Percentiles rank a stretch among this genome's conserved stretches.
phyloP scores from a whole-genome alignment of 2,888 invertebrate species.

The Cybosia mesomella region DNA sequence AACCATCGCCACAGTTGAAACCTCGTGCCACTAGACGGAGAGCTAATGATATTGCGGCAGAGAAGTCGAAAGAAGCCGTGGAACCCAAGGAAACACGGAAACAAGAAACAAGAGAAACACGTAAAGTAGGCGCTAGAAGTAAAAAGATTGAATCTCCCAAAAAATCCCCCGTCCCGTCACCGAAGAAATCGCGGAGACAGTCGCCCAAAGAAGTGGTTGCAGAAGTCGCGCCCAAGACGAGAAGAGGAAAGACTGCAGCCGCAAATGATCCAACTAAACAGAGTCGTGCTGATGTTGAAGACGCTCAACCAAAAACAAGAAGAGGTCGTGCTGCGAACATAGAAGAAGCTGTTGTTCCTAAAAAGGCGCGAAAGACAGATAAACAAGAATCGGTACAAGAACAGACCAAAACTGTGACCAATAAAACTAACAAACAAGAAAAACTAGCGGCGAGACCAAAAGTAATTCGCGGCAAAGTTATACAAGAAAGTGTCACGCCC shows the following conservation, averaged over 20 bases:
- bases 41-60: slow-evolving; percentile 10
- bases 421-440: slow-evolving; percentile 28
- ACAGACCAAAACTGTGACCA: slow-evolving; percentile 30
- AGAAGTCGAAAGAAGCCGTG: slow-evolving; percentile 29
- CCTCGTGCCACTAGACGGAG: slow-evolving; percentile 44
- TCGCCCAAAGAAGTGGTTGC: slow-evolving; percentile 9
- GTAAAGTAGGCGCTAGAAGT: slow-evolving; percentile 4
- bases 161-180: slow-evolving; percentile 48
- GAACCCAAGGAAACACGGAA: slow-evolving; percentile 19
- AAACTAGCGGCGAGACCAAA: slow-evolving; percentile 32
- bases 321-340: slow-evolving; percentile 39
- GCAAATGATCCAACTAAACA: slow-evolving; percentile 12
- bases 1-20: slow-evolving; percentile 63
- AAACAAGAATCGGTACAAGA: slow-evolving; percentile 28
- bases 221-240: slow-evolving; percentile 34
- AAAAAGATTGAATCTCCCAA: slow-evolving; percentile 50
- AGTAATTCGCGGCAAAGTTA: slow-evolving; percentile 46
- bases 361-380: slow-evolving; percentile 30
- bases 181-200: slow-evolving; percentile 43
- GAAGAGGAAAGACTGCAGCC: slow-evolving; percentile 32
- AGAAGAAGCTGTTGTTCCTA: slow-evolving; percentile 24
- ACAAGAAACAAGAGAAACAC: neutral
- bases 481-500: slow-evolving; percentile 42
- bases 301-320: slow-evolving; percentile 30
- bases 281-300: slow-evolving; percentile 16